Conservation (phyloP, 2,113 vertebrate species). For the Leptobrachium leishanense region DNA sequence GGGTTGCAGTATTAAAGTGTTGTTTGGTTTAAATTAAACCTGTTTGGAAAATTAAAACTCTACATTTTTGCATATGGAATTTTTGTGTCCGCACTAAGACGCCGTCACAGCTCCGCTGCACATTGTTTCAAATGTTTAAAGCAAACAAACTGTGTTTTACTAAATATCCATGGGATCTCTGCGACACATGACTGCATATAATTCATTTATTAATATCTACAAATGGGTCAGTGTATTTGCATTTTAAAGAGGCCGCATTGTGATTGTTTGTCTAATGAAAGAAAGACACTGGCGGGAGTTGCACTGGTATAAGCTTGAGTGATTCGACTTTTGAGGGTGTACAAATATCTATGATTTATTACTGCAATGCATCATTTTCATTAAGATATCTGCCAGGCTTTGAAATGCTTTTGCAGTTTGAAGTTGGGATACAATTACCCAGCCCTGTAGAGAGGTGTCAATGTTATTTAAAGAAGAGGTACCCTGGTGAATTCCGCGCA, state of each 20-base stretch:
- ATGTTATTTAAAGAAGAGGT: too few relatives aligned
- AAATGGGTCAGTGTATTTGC: constrained; percentile 58
- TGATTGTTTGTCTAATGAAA: constrained; percentile 73
- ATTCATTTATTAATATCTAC: constrained; percentile 45
- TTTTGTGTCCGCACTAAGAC: too few relatives aligned
- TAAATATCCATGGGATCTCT: constrained; percentile 21
- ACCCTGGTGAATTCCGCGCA: too few relatives aligned
- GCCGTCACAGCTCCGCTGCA: too few relatives aligned
- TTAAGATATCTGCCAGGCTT: constrained; percentile 62
- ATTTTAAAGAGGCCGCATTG: constrained; percentile 68
- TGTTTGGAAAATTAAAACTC: too few relatives aligned
- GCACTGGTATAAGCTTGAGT: constrained; percentile 73
- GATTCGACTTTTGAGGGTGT: constrained; percentile 76
- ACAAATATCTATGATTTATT: constrained; percentile 80
- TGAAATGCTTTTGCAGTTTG: too few relatives aligned
- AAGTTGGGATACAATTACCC: too few relatives aligned
- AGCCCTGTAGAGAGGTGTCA: too few relatives aligned
- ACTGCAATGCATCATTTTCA: constrained; percentile 83
- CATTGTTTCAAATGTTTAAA: too few relatives aligned
- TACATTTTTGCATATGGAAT: too few relatives aligned
- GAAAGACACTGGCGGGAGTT: constrained; percentile 71
- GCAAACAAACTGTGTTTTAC: constrained; percentile 4
- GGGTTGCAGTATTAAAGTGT: too few relatives aligned
- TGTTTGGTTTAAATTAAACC: too few relatives aligned
- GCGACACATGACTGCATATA: constrained; percentile 12